Evolutionary conservation across 2,888 invertebrate species (phyloP).

Genomic region (Actias luna): DNA sequence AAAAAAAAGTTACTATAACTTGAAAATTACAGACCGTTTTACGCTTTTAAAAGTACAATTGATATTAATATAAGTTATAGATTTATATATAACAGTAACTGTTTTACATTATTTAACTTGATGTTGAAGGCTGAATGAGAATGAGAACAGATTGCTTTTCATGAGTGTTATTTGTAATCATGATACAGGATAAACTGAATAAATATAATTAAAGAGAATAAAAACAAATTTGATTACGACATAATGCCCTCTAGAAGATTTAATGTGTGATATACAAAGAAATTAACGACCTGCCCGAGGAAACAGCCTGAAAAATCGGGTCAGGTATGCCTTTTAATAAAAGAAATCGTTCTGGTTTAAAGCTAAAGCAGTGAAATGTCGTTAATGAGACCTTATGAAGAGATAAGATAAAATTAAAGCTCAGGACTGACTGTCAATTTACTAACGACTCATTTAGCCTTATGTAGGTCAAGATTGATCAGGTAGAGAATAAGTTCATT

Average conservation of each 20-base stretch:
- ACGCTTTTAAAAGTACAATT: no score
- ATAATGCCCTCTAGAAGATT: not conserved
- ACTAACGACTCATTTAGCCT: slow-evolving; percentile 24
- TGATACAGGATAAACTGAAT: not conserved
- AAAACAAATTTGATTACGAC: not conserved
- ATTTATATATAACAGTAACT: no score
- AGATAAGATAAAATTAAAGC: slow-evolving; percentile 16
- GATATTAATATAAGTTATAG: no score
- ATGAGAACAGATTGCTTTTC: no score
- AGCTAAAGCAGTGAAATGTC: slow-evolving; percentile 9
- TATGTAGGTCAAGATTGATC: slow-evolving; percentile 25
- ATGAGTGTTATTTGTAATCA: not conserved
- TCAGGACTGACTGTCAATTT: slow-evolving; percentile 21
- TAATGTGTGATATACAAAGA: not conserved
- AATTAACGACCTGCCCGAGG: not conserved
- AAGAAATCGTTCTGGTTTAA: slow-evolving; percentile 8
- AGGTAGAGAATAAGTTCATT: slow-evolving; percentile 8
- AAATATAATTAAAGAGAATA: not conserved
- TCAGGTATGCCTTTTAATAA: slow-evolving; percentile 1
- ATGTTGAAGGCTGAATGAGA: not conserved
- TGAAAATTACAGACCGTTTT: no score
- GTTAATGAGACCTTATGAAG: slow-evolving; percentile 13
- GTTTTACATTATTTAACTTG: not conserved
- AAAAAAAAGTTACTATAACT: no score
- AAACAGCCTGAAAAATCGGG: not conserved